phyloP scores from a whole-genome alignment of 1,140 invertebrate species.

The Cyclina sinensis region DNA sequence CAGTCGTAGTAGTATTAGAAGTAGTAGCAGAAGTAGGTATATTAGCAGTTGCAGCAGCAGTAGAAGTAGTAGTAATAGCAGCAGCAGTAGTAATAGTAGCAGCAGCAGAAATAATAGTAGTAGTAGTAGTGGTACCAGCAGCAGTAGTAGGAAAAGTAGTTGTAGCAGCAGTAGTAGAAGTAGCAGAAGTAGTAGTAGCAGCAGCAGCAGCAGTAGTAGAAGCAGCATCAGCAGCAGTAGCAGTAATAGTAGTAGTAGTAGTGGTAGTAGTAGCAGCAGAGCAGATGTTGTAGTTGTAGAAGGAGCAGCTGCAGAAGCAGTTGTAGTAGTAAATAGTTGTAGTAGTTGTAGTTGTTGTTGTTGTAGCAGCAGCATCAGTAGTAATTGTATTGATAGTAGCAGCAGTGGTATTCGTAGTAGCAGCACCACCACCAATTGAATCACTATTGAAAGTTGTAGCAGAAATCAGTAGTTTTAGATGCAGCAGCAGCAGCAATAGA shows the following conservation, averaged over 20 bases:
- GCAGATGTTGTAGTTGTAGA: not conserved
- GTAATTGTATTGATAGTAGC: slow-evolving; percentile 1
- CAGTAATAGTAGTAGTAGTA: slow-evolving; percentile 15
- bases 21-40: slow-evolving; percentile 1
- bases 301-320: not conserved
- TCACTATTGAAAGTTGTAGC: not conserved
- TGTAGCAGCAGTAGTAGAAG: no score
- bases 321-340: not conserved
- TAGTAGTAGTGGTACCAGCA: slow-evolving; percentile 16
- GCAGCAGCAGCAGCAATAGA: slow-evolving; percentile 13
- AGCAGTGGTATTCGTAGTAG: slow-evolving; percentile 3
- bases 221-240: no score
- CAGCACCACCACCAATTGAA: not conserved
- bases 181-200: no score
- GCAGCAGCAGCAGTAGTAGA: no score
- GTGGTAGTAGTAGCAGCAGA: slow-evolving; percentile 11
- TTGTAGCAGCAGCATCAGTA: slow-evolving; percentile 2
- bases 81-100: slow-evolving; percentile 5
- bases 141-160: no score
- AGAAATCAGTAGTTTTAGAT: not conserved
- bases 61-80: slow-evolving; percentile 16
- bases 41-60: not conserved
- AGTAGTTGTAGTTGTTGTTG: not conserved
- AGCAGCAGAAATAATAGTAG: slow-evolving; percentile 4
- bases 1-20: not conserved